Evolutionary conservation across 2,113 vertebrate species (phyloP), one percentile per base, ranked within the genome.

Genomic region (Gambusia holbrooki): DNA sequence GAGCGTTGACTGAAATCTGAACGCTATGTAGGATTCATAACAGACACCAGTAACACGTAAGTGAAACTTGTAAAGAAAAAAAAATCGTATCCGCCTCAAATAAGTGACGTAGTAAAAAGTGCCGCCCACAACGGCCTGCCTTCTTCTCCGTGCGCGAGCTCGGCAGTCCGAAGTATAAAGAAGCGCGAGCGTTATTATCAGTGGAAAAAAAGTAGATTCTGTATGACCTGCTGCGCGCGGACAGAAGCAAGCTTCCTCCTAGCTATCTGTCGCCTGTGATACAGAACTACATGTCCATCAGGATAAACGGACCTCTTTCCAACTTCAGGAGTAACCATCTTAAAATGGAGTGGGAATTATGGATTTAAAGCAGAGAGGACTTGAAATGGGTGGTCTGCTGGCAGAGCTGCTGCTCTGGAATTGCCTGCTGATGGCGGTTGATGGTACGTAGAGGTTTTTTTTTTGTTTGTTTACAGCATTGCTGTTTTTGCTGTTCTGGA

Each of bases 361-460:
- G 88, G 82, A 72, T 88, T 30, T 91, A 70, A 88, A 69, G 81
- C 81, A 71, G 1, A 81, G 69, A 72, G 75, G 83, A 83, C 73
- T 65, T 74, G 92, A 76, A 84, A 93, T 94, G 93, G 90, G 85
- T 75, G 81, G 67, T 84, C 78, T 90, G 82, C 19, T 60, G 76
- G 48, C 40, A 73, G 29, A 58, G 74, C 37, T 91, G 51, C 81
- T 92, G 81, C 83, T 94, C 45, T 85, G 82, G 84, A 88, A 76
- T 64, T 85, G 84, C 61, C 75, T 92, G 77, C 54, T 89, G 82
- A 69, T 83, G 78, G 74, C 83, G 81, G 84, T 81, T 84, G 30
- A 88, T 77, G 93, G 93, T 94, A 87, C 82, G 92, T 92, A 73
- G 13, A 74, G 69, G 89, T 74, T 79, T 35, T 83, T 79, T 33